Percentiles rank a stretch among this genome's conserved stretches.
Evolutionary conservation across 1,140 invertebrate genomes (phyloP).

Genomic region (Diachasmimorpha longicaudata): DNA sequence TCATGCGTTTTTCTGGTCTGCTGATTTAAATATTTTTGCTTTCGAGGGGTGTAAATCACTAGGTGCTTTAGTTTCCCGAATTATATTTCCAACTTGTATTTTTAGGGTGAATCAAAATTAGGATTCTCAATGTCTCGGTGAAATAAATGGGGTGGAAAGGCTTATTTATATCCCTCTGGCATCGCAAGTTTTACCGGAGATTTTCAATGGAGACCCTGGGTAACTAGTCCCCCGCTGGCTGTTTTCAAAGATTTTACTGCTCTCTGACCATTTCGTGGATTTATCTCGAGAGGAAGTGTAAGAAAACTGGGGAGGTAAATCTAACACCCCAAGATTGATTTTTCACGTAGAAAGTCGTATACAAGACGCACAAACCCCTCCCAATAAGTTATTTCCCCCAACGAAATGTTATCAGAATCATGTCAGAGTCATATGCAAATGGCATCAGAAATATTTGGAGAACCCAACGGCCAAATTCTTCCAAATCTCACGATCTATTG

Average conservation of each 20-base stretch:
- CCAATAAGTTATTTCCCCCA: neutral
- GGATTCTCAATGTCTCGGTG: neutral
- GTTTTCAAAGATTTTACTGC: neutral
- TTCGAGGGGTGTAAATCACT: neutral
- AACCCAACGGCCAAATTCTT: too few species aligned
- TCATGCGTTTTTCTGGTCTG: too few species aligned
- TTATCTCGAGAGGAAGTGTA: neutral
- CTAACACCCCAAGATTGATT: neutral
- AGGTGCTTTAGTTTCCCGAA: neutral
- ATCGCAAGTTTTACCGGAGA: neutral
- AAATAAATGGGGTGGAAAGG: conserved; percentile 2
- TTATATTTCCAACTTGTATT: neutral
- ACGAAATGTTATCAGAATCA: too few species aligned
- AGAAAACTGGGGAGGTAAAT: neutral
- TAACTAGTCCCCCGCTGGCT: neutral
- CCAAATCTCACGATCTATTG: too few species aligned
- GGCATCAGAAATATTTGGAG: too few species aligned
- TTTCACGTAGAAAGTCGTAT: neutral
- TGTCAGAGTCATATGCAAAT: too few species aligned
- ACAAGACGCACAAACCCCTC: too few species aligned
- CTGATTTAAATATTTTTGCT: too few species aligned
- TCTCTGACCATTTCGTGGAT: neutral
- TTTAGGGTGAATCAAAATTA: neutral
- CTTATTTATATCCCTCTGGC: neutral
- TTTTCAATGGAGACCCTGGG: neutral